These are phyloP conservation scores for Nipponacmea schrenckii DNA, from an alignment of 2,888 invertebrate species.

Conservation along the genomic window DNA sequence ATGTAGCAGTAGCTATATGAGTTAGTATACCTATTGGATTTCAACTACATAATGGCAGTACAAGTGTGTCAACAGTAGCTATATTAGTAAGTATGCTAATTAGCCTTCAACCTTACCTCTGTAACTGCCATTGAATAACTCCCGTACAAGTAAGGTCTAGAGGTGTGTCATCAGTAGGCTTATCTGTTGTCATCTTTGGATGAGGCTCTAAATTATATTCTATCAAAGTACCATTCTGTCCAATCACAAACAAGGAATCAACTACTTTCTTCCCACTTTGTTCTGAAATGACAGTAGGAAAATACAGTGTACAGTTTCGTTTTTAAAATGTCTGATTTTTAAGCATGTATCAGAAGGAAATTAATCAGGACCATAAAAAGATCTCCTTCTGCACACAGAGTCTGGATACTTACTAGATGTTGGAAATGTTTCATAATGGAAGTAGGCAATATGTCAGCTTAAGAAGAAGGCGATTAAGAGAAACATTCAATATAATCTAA, in stretches of 20 bases:
- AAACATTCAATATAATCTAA: too few relatives aligned
- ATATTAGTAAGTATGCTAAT: conserved; percentile 35
- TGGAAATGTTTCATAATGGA: too few relatives aligned
- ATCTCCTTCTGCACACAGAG: too few relatives aligned
- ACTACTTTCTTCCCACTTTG: conserved; percentile 72
- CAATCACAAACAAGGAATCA: conserved; percentile 90
- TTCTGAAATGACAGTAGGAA: conserved; percentile 17
- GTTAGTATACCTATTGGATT: neutral
- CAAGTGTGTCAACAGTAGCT: conserved; percentile 71
- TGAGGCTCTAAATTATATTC: conserved; percentile 85
- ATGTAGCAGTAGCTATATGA: conserved; percentile 69
- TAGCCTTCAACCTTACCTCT: conserved; percentile 48
- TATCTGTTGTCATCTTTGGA: conserved; percentile 44
- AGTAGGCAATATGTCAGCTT: too few relatives aligned
- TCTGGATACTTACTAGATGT: too few relatives aligned
- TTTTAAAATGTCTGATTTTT: too few relatives aligned
- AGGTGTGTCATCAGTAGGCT: conserved; percentile 58
- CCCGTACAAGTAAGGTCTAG: conserved; percentile 84
- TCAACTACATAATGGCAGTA: conserved; percentile 81
- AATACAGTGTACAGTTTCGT: too few relatives aligned
- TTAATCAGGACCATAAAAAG: too few relatives aligned
- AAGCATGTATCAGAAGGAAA: too few relatives aligned
- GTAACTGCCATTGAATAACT: conserved; percentile 89
- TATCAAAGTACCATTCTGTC: conserved; percentile 85
- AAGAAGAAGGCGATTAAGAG: too few relatives aligned